Evolutionary conservation across 2,888 invertebrate genomes (phyloP).

Genomic region (Hirtodrosophila alboralis): DNA sequence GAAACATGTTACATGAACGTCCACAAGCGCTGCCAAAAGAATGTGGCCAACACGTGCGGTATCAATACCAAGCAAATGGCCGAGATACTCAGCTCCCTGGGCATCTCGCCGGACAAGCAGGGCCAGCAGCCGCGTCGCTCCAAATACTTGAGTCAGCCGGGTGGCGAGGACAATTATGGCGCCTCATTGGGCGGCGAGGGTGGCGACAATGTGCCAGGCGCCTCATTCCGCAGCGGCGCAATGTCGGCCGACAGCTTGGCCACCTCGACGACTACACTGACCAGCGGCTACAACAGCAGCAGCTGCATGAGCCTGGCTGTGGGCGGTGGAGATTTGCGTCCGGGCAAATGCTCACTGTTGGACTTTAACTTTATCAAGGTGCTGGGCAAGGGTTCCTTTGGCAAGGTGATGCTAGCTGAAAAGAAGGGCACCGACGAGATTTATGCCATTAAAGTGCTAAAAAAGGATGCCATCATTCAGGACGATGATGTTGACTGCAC

Average conservation of each 20-base stretch:
- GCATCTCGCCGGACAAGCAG: slow-evolving; percentile 95
- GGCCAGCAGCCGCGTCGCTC: slow-evolving; percentile 88
- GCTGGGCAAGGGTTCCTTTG: slow-evolving; percentile 99
- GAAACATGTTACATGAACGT: slow-evolving; percentile 98
- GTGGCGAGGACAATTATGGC: slow-evolving; percentile 84
- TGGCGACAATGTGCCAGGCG: slow-evolving; percentile 66
- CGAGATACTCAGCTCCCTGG: slow-evolving; percentile 94
- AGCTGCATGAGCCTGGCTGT: slow-evolving; percentile 79
- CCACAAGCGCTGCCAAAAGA: slow-evolving; percentile 99
- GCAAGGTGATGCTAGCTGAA: slow-evolving; percentile 99
- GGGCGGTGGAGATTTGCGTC: slow-evolving; percentile 70
- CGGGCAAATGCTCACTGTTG: slow-evolving; percentile 88
- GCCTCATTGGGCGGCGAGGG: slow-evolving; percentile 83
- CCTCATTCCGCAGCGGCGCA: slow-evolving; percentile 77
- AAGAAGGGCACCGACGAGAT: slow-evolving; percentile 95
- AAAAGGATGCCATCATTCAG: slow-evolving; percentile 99
- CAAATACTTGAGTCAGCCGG: slow-evolving; percentile 85
- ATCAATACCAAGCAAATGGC: slow-evolving; percentile 99
- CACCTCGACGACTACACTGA: slow-evolving; percentile 67
- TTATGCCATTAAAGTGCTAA: slow-evolving; percentile 94
- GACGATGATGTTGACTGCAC: slow-evolving; percentile 99
- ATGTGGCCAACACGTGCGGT: slow-evolving; percentile 99
- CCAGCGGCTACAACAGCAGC: slow-evolving; percentile 74
- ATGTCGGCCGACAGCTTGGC: slow-evolving; percentile 72
- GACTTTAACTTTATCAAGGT: slow-evolving; percentile 99